Evolutionary conservation across 2,113 vertebrate genomes (phyloP), one percentile per base, ranked within the genome.

Genomic region (Amazona guildingii): DNA sequence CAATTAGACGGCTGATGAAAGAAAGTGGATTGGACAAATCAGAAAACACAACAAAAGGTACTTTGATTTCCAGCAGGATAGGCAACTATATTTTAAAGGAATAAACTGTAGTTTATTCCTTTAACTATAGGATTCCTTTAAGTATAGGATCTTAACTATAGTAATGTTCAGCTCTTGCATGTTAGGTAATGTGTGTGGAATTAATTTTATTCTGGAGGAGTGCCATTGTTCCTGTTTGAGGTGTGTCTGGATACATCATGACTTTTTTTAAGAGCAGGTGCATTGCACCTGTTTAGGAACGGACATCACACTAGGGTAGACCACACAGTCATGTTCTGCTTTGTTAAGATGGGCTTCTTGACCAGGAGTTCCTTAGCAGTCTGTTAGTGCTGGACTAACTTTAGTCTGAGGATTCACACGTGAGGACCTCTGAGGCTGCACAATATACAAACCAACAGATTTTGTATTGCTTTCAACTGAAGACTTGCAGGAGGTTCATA

Each of bases 21-120:
- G 98, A 99, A 97, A 98, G 98, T 95, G 98, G 99, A 75, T 98
- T 99, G 98, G 98, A 99, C 94, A 98, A 98, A 75, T 98, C 98
- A 2, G 97, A 98, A 19, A 86, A 98, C 33, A 98, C 96, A 52
- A 79, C 94, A 72, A 97, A 97, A 95, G 98, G 98, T 99, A 97
- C 31, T 73, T 66, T 16, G 20, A 25, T 92, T 94, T 90, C 43
- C 16, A 41, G 57, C 31, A n/a, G 35, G 39, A 57, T 69, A 29
- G 31, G 29, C 80, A 86, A 83, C 25, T 46, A 11, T 87, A 66
- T 80, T 92, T 68, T 64, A 46, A 62, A 92, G 83, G 17, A 84
- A 51, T 75, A 55, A 89, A 41, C 20, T 59, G 15, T 10, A 23
- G 20, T 59, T 59, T 35, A 35, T 24, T n/a, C 19, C 33, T 35